Base-by-base conservation (phyloP, 2,888 invertebrate genomes). In the Chrysolina haemoptera region DNA sequence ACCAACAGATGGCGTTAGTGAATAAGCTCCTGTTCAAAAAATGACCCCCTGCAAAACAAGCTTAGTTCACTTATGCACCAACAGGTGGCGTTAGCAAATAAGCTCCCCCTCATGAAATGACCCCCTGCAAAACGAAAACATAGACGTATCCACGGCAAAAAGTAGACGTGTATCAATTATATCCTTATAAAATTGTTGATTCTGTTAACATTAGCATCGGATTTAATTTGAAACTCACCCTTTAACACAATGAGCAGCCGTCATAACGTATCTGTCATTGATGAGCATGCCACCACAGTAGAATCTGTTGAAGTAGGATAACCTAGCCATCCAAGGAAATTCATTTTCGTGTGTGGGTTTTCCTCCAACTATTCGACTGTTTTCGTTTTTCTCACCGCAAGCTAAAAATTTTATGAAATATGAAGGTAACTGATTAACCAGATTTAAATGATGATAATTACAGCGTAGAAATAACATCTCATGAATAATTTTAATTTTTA, bases 241-340 rank as follows among this genome's bases (percentile, higher is more conserved):
- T 90, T 95, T 95, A 75, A 96, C 94, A 86, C 96, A 97, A 86
- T 97, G 96, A 0, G 96, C 96, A 0, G 96, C 96, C 0, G 96
- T 95, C 63, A 96, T 88, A 22, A 96, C 96, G 83, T 96, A 96
- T 88, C 94, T 91, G 88, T 96, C 96, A 84, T 95, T 96, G 87
- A 96, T 94, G 77, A 96, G 90, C 88, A 95, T 94, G 62, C 95
- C 96, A 14, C 96, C 96, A 84, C 96, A 97, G 88, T 96, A 96
- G 89, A 96, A 96, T 83, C 94, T 91, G 87, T 95, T 95, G 88
- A 96, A 94, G 88, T 96, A 96, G 3, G 94, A 94, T 65, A 97
- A 89, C 69, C 95, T 91, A 16, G 93, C 96, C 92, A 96, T 95
- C 96, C 96, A 97, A 6, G 96, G 96, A 86, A 94, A 96, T 87